phyloP scores from a whole-genome alignment of 2,888 invertebrate genomes.

The Leptura quadrifasciata region DNA sequence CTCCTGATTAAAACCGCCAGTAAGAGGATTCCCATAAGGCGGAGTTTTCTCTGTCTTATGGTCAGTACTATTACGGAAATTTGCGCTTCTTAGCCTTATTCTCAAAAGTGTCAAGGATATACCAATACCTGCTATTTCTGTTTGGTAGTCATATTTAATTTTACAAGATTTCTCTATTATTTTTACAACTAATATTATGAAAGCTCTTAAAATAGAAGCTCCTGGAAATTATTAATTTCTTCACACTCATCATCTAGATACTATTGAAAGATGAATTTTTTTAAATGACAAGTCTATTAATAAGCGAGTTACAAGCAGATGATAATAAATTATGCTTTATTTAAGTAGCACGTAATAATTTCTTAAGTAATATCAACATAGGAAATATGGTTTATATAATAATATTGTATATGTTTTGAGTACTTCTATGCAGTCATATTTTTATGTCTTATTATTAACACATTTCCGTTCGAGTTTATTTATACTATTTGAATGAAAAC shows the following conservation, averaged over 20 bases:
- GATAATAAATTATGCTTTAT: slow-evolving; percentile 56
- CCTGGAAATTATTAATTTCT: slow-evolving; percentile 6
- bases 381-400: slow-evolving; percentile 64
- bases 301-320: slow-evolving; percentile 44
- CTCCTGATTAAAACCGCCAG: no score
- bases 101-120: no score
- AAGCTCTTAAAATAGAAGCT: not conserved
- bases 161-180: not conserved
- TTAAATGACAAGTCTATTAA: slow-evolving; percentile 43
- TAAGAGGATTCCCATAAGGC: no score
- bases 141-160: not conserved
- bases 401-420: slow-evolving; percentile 52
- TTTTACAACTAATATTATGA: not conserved
- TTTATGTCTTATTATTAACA: slow-evolving; percentile 62
- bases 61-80: no score
- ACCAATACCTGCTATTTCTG: no score
- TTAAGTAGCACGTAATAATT: slow-evolving; percentile 63
- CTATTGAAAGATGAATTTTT: slow-evolving; percentile 8
- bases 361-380: slow-evolving; percentile 61
- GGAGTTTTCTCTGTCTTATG: no score
- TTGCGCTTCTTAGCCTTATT: no score
- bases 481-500: slow-evolving; percentile 64
- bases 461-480: slow-evolving; percentile 62
- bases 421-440: slow-evolving; percentile 57
- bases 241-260: slow-evolving; percentile 6